Evolutionary conservation across 2,888 invertebrate genomes (phyloP), one percentile per base, ranked within the genome.

Genomic region (Sarcophaga subvicina): DNA sequence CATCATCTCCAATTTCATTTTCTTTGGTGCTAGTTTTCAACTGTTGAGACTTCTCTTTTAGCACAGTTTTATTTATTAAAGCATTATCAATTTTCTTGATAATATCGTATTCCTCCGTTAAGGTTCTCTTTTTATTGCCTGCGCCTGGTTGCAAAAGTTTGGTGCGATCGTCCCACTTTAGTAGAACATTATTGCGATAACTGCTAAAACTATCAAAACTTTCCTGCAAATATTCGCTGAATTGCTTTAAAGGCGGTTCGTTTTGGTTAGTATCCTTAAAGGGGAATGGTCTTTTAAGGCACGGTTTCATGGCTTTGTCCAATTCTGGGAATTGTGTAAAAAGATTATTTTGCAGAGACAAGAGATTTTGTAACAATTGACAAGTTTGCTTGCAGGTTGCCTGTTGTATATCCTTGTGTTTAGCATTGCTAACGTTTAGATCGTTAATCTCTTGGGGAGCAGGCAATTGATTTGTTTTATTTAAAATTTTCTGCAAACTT

Each of bases 81-180:
- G 97, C 96, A 93, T 96, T 97, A 69, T 98, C 96, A 89, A 99
- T 98, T 94, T 98, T 96, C 5, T 96, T 92, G 17, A 96, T 94
- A 12, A 93, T 90, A 88, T 93, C 89, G 94, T 90, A 88, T 94
- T 95, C 85, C 94, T 94, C 91, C 93, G 94, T 89, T 94, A 95
- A 94, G 93, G 88, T 94, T 78, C 91, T 91, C 12, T 90, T 90
- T 93, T 93, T 94, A 90, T 95, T 96, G 92, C 94, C 96, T 73
- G 94, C 95, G 89, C 94, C 95, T 88, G 95, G 94, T 14, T 95
- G 94, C 1, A 96, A 94, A 54, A 97, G 93, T 88, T 96, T 95
- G 0, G 98, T 99, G 93, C 98, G 98, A 87, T 98, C 98, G 93
- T 98, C 97, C 99, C 99, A 99, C 92, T 98, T 98, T 89, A 98